Base-by-base conservation (phyloP, 2,113 vertebrate genomes). In the Onychostoma macrolepis region DNA sequence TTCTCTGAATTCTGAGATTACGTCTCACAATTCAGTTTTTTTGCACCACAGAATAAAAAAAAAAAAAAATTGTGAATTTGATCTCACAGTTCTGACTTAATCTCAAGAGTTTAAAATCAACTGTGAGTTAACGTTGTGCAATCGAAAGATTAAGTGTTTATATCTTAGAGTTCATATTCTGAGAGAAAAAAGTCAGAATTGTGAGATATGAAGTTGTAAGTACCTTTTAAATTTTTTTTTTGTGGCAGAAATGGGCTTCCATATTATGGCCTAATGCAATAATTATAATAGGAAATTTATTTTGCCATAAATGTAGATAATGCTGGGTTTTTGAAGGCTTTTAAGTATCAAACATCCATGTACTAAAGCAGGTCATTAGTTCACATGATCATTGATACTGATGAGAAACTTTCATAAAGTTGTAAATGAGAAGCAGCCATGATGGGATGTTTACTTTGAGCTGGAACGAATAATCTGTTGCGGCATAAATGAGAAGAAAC, bases 391-490 rank as follows among this genome's bases (percentile, higher is more conserved):
- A 75, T 17, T 13, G 72, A 75, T 45, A 45, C 72, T 13, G 12
- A 15, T 75, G 74, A 76, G 74, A 76, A 26, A 26, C 41, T 48
- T 48, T 76, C 6, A 76, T 76, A 48, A 76, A n/a, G 71, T 41
- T 41, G 71, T n/a, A 74, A 74, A 74, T 45, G 24, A 75, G 72
- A 41, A 75, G 38, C 72, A 45, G 38, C 15, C 38, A 24, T 41
- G 21, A 74, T 74, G 26, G 58, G 72, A 88, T 41, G 43, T 87
- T 85, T 85, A 41, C 74, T 45, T 67, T 50, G 21, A 67, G 19
- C n/a, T 56, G 48, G 79, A 69, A 71, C 19, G 15, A 65, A 28
- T 65, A 85, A 67, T 26, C 30, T 11, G 12, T 43, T 72, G 17
- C 8, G 36, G 33, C 26, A 77, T 36, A 43, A 43, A 21, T 81